Base-by-base conservation (phyloP, 2,888 invertebrate genomes). In the Mythimna albipuncta region DNA sequence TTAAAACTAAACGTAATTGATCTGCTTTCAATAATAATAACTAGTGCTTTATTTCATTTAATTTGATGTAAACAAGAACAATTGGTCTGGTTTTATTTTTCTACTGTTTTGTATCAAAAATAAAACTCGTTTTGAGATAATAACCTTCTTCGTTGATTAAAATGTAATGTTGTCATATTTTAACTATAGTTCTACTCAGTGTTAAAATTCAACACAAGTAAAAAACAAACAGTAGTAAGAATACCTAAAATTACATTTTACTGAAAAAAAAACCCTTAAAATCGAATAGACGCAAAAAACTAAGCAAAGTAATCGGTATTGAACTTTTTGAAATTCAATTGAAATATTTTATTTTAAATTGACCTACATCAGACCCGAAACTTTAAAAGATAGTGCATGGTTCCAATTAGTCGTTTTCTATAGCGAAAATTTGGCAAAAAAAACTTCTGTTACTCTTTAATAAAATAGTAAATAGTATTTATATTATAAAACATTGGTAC, bases 41-140 rank as follows among this genome's bases (percentile, higher is more conserved):
- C 4, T 10, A 2, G 32, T 54, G 32, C 61, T 75, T 63, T 52
- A 41, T 64, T 47, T 55, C 0, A 19, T n/a, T 21, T 57, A 55
- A 74, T 69, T 67, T 55, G 16, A 50, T 44, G 44, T 57, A 55
- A 76, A 77, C 44, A 70, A 44, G 16, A 75, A 2, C 0, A 38
- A 54, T 63, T 54, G 26, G 0, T 38, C n/a, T 63, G 10, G 0
- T 63, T 35, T 44, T 19, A 6, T 38, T 6, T 41, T 6, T 32
- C 0, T 47, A 16, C 1, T 16, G 9, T 13, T 7, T 54, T 16
- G 38, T 0, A 41, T 66, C 6, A 26, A 38, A 38, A 26, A n/a
- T n/a, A 5, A 0, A 5, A 6, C 1, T 35, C 2, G 2, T 10
- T 64, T 9, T n/a, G 19, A 19, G 10, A 35, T 58, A 6, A 10